A percentile compares a stretch with the other conserved stretches of the same genome.
Conservation (phyloP, 2,888 invertebrate genomes). For the Cryptocephalus primarius region DNA sequence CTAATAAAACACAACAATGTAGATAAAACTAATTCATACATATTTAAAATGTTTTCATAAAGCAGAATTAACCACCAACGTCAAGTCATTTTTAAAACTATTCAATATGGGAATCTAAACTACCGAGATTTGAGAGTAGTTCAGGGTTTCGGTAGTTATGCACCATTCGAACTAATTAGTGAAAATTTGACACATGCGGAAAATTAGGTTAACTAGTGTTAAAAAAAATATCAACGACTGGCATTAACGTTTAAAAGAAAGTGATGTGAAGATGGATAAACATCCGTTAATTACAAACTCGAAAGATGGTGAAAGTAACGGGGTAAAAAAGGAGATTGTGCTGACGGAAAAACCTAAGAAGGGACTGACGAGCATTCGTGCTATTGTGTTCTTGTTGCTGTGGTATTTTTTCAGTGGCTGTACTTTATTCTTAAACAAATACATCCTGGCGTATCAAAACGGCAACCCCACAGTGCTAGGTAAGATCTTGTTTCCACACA, state of each 20-base stretch:
- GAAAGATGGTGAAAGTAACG: slow-evolving; percentile 14
- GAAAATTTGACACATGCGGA: neutral
- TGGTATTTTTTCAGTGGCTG: slow-evolving; percentile 73
- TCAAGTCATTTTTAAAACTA: neutral
- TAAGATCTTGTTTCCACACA: slow-evolving; percentile 27
- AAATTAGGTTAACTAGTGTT: neutral
- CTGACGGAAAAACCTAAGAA: slow-evolving; percentile 12
- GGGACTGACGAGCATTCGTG: slow-evolving; percentile 48
- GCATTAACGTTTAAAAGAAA: neutral
- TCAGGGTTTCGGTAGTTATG: no score
- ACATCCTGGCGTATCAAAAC: slow-evolving; percentile 58
- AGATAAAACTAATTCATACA: slow-evolving; percentile 31
- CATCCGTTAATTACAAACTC: slow-evolving; percentile 3
- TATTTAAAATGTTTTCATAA: neutral
- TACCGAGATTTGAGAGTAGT: neutral
- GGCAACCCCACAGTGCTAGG: slow-evolving; percentile 65
- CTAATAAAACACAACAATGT: slow-evolving; percentile 39
- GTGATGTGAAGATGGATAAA: slow-evolving; percentile 14
- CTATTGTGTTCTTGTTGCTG: slow-evolving; percentile 49
- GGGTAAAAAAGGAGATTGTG: slow-evolving; percentile 12
- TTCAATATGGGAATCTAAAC: neutral
- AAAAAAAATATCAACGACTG: neutral
- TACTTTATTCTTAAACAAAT: slow-evolving; percentile 67
- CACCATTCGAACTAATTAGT: no score
- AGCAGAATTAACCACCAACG: neutral